A percentile compares a stretch with the other conserved stretches of the same genome.
These are phyloP conservation scores for Phalacrocorax brasilianus DNA, from an alignment of 2,113 vertebrate genomes.

Conservation along the genomic window DNA sequence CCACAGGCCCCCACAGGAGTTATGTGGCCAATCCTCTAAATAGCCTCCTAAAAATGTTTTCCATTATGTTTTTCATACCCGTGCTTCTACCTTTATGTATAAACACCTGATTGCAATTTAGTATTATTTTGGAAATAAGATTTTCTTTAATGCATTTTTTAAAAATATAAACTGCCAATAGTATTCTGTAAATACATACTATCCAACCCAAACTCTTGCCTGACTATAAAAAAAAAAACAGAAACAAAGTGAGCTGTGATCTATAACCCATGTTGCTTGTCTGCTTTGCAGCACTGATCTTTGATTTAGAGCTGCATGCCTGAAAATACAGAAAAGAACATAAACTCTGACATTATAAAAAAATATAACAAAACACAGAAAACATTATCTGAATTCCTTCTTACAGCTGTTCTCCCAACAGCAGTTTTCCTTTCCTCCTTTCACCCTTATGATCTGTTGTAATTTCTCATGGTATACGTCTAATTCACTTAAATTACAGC, in stretches of 20 bases:
- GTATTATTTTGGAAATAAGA: background rate
- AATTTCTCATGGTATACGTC: background rate
- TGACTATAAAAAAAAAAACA: background rate
- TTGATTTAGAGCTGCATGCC: background rate
- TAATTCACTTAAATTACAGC: background rate
- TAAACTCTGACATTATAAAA: background rate
- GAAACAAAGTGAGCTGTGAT: background rate
- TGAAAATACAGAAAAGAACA: background rate
- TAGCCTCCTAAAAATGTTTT: background rate
- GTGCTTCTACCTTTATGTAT: background rate
- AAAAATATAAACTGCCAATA: background rate
- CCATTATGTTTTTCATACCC: background rate
- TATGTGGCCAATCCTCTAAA: accelerated
- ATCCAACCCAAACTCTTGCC: background rate
- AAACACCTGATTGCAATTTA: background rate
- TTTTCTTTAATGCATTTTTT: background rate
- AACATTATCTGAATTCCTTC: background rate
- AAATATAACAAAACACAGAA: background rate
- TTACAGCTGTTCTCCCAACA: background rate
- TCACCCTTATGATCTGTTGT: background rate
- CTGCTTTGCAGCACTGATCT: background rate
- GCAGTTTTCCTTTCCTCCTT: background rate
- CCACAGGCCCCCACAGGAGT: background rate
- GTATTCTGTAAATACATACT: background rate
- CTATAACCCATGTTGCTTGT: background rate